Evolutionary conservation across 2,888 invertebrate species (phyloP), one percentile per base, ranked within the genome.

Genomic region (Masnerella sp.): DNA sequence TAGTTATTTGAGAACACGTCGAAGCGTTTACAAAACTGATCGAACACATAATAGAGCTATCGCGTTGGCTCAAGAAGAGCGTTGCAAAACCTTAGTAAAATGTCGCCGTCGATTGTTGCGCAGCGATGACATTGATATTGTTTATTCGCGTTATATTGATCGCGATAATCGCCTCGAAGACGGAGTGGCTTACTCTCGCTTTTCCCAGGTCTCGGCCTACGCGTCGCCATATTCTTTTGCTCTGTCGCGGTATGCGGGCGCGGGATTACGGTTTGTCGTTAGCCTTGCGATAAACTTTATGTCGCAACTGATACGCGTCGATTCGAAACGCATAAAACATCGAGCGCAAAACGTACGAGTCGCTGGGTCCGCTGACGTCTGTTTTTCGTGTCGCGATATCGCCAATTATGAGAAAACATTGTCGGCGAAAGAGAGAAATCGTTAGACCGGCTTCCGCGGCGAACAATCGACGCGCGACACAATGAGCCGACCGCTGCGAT

Each of bases 261-360:
- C 72, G 69, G 71, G 85, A 85, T 85, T 85, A 85, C 82, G 83
- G 81, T 85, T 83, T 83, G 84, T 84, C 84, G 85, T 85, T 85
- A 83, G 84, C 84, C 84, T 81, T 81, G 84, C 81, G 85, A 85
- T 85, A 84, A 85, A 85, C 80, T 83, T 82, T 80, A 81, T 81
- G 83, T 81, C 75, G 81, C 80, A 80, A 82, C 79, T 82, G 83
- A 85, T 84, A 85, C 78, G 79, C 68, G 77, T 72, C 80, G 81
- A 83, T 83, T 80, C 73, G 81, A 78, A 80, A 79, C 79, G 81
- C 82, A 80, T 82, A 82, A 82, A 82, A 80, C 70, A 80, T 80
- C 79, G 72, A 59, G 14, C 36, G 12, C 36, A 34, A 8, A 34
- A 32, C 15, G n/a, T 49, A 61, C 36, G 38, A 17, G 15, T 49